Percentiles rank a stretch among this genome's conserved stretches.
Evolutionary conservation across 2,888 invertebrate genomes (phyloP).

Genomic region (Lepidochitona cinerea): DNA sequence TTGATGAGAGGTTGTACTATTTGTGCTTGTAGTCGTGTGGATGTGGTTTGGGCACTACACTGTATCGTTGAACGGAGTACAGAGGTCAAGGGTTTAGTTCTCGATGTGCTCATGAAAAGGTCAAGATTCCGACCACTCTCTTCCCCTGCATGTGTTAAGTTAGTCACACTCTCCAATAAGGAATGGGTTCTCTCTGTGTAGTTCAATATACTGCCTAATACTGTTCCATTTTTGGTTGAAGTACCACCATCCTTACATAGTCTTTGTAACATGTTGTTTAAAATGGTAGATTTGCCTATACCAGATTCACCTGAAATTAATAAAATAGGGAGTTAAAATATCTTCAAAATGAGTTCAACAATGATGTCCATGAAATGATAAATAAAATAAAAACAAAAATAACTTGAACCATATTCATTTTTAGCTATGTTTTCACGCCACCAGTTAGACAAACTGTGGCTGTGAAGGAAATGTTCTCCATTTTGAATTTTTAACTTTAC

Average conservation of each 20-base stretch:
- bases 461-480: too few species aligned
- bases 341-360: too few species aligned
- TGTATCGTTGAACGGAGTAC: conserved; percentile 65
- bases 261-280: conserved; percentile 63
- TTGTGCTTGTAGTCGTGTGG: conserved; percentile 63
- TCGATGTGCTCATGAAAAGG: conserved; percentile 44
- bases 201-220: conserved; percentile 66
- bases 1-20: conserved; percentile 67
- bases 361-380: too few species aligned
- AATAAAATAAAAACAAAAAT: too few species aligned
- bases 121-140: conserved; percentile 45
- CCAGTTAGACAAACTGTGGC: too few species aligned
- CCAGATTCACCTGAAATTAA: conserved; percentile 65
- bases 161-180: conserved; percentile 64
- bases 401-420: too few species aligned
- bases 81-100: conserved; percentile 40
- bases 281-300: conserved; percentile 68
- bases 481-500: too few species aligned
- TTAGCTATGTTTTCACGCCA: too few species aligned
- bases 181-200: conserved; percentile 65
- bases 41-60: conserved; percentile 69
- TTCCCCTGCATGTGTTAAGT: conserved; percentile 54
- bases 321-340: neutral
- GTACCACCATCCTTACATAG: conserved; percentile 64
- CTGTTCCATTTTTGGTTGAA: conserved; percentile 54